phyloP scores from a whole-genome alignment of 2,797 vertebrate species.

The Sardinella longiceps region DNA sequence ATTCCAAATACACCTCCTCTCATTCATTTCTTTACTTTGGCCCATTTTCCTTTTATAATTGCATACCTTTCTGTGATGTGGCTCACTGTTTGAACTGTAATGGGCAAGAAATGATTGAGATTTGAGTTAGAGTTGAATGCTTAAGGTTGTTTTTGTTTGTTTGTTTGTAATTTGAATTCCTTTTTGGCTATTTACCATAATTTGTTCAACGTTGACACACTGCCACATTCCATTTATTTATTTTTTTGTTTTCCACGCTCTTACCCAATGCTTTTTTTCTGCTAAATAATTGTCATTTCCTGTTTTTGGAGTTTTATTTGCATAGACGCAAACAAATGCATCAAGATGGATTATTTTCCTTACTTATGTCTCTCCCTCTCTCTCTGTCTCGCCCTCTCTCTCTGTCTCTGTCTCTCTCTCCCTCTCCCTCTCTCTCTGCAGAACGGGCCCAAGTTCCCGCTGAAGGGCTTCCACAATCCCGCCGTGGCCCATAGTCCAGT shows the following conservation, averaged over 20 bases:
- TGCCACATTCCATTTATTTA: neutral
- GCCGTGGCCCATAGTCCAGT: conserved; percentile 78
- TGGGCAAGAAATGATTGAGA: no score
- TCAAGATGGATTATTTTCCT: neutral
- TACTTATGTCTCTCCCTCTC: conserved; percentile 20
- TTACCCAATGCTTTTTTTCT: neutral
- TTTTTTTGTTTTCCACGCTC: neutral
- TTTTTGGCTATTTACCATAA: neutral
- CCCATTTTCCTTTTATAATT: neutral
- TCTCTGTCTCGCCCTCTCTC: neutral
- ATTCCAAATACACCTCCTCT: neutral
- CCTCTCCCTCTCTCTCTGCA: conserved; percentile 54
- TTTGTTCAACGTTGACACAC: neutral
- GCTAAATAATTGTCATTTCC: neutral
- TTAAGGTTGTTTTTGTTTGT: no score
- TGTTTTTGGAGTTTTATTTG: neutral
- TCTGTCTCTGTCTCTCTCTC: neutral
- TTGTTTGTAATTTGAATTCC: neutral
- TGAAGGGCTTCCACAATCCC: conserved; percentile 87
- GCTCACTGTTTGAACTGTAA: neutral
- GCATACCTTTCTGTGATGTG: neutral
- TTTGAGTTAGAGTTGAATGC: no score
- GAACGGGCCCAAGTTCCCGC: conserved; percentile 85
- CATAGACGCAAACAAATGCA: neutral
- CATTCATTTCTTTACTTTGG: neutral